Base-by-base conservation (phyloP, 2,113 vertebrate genomes). In the Erythrolamprus reginae region DNA sequence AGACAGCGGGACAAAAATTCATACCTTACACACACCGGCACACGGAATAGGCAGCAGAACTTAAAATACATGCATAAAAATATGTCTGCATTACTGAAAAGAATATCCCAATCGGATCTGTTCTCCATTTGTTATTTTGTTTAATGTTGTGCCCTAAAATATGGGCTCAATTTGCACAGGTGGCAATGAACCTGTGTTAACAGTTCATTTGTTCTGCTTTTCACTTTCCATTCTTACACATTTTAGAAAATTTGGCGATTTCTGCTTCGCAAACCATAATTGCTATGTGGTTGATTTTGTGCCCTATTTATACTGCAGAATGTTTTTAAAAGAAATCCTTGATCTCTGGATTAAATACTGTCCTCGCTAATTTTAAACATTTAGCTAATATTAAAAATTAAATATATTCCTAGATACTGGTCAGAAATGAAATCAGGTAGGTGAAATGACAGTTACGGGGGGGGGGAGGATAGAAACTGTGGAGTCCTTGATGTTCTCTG, bases 161-260 rank as follows among this genome's bases (percentile, higher is more conserved):
- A 47, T 23, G 48, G 83, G 21, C 12, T 28, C n/a, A 47, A 17
- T 53, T 52, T 65, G 21, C 5, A 84, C 15, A 23, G 38, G 2
- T 28, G 89, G 84, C 33, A 48, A 2, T 70, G 45, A 92, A 84
- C 51, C 50, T 51, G 88, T 91, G 12, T 1, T 70, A 82, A 5
- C 0, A 1, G 53, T 82, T 38, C 70, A 24, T n/a, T 0, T 48
- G 45, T 92, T 55, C 0, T 88, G 1, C 61, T 2, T 82, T 0
- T 0, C 21, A 42, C n/a, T 89, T 1, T 88, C 10, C 10, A 9
- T 61, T 85, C 55, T n/a, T 42, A 85, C 28, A 23, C 47, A 88
- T 82, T 92, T 70, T 93, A n/a, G 17, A 61, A 89, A 9, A 10
- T 77, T 50, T 83, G 58, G 58, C 7, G 23, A 90, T 94, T 95